Percentiles rank a stretch among this genome's conserved stretches.
phyloP scores from a whole-genome alignment of 1,140 invertebrate species.

The Brevipalpus yothersi region DNA sequence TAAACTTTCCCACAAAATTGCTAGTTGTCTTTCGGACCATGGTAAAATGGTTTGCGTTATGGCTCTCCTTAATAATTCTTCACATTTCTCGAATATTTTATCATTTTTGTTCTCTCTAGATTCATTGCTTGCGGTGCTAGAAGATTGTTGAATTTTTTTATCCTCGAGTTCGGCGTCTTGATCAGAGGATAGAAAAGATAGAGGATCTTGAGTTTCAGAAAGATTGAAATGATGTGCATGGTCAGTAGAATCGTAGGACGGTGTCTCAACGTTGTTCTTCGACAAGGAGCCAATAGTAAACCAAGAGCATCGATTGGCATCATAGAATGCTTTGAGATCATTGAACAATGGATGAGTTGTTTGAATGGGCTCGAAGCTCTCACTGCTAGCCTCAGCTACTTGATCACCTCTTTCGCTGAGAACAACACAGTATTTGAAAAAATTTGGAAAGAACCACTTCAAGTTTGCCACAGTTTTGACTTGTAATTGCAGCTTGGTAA shows the following conservation, averaged over 20 bases:
- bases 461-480: background rate
- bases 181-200: background rate
- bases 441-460: background rate
- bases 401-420: conserved; percentile 3
- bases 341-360: conserved; percentile 1
- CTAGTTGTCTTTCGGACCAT: conserved; percentile 8
- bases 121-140: background rate
- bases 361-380: background rate
- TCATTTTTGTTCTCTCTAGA: background rate
- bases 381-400: background rate
- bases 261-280: background rate
- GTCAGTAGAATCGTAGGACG: background rate
- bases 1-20: conserved; percentile 6
- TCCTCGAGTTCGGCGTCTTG: background rate
- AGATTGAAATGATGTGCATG: background rate
- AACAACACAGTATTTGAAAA: conserved; percentile 5
- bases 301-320: background rate
- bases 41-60: conserved; percentile 7
- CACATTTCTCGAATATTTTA: background rate
- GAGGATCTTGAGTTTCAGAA: background rate
- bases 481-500: background rate
- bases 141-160: background rate
- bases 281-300: background rate
- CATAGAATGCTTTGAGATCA: background rate
- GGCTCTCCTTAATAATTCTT: conserved; percentile 2